Conservation (phyloP, 2,888 invertebrate species). For the Strigamia crassipes region DNA sequence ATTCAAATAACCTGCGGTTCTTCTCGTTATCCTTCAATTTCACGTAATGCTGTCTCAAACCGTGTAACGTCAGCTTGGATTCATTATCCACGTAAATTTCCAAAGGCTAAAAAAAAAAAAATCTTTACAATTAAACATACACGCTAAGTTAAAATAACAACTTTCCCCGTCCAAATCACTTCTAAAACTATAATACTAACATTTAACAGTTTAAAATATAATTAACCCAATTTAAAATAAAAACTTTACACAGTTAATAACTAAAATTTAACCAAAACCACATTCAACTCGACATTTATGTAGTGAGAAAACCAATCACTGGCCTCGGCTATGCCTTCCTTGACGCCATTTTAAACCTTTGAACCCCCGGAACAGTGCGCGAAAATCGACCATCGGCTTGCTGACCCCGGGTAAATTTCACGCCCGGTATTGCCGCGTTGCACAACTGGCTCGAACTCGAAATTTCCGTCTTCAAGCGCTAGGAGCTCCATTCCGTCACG, state of each 20-base stretch:
- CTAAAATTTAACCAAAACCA: background rate
- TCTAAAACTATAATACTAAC: background rate
- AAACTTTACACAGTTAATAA: background rate
- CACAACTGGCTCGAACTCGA: background rate
- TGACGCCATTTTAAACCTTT: background rate
- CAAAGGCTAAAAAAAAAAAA: constrained; percentile 82
- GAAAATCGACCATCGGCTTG: background rate
- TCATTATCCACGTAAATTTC: constrained; percentile 99
- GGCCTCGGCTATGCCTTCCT: background rate
- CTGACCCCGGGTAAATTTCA: background rate
- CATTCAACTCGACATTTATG: background rate
- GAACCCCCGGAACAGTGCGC: background rate
- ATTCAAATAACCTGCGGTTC: constrained; percentile 97
- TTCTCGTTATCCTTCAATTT: constrained; percentile 99
- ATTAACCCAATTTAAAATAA: too few relatives aligned
- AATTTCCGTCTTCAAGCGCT: background rate
- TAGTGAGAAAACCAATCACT: background rate
- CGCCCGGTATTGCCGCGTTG: background rate
- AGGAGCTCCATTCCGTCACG: background rate
- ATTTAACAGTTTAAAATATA: too few relatives aligned
- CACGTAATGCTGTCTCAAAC: constrained; percentile 98
- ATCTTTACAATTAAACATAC: constrained; percentile 2
- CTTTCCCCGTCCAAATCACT: background rate
- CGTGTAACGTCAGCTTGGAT: constrained; percentile 97
- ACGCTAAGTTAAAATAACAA: background rate